Evolutionary conservation across 2,888 invertebrate genomes (phyloP), one percentile per base, ranked within the genome.

Genomic region (Deroplatys truncata): DNA sequence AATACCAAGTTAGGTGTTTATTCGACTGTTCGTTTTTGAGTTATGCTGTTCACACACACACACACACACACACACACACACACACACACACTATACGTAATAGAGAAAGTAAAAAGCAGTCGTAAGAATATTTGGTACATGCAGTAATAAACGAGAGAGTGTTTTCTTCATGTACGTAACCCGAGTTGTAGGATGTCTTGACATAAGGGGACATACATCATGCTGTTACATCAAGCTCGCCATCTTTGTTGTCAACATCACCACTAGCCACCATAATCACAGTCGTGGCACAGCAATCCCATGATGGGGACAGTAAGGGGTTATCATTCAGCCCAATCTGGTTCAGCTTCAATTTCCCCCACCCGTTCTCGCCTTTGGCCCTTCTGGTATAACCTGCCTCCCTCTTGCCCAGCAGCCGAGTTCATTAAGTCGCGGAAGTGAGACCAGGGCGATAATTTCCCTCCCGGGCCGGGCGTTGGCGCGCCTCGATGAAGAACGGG

Each of bases 341-440:
- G 82, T 35, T 83, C 82, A 28, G 31, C 82, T 86, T 31, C 72
- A 84, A 25, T 85, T 20, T 85, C 35, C 85, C 43, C 25, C 85
- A 25, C 43, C 43, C 35, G 85, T 85, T 72, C 56, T 72, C 56
- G 56, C 56, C 56, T 72, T 72, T 72, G 56, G 56, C 56, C 56
- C 56, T 72, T 25, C 56, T 72, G 56, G 82, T 35, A 35, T 35
- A 28, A 29, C 82, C 72, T 31, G 28, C 29, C 84, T 85, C 35
- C 15, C 49, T 85, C 35, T 49, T 85, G 25, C 85, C 25, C 43
- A 25, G 25, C 43, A 43, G 82, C 87, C 87, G 87, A 82, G 87
- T 87, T 87, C 87, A 87, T 87, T 87, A 87, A 87, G 87, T 87
- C 87, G 43, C 87, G 87, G 87, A 87, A 87, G 87, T 85, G 85